A percentile compares a stretch with the other conserved stretches of the same genome.
These are phyloP conservation scores for Lycaena phlaeas DNA, from an alignment of 2,888 invertebrate species.

Conservation along the genomic window DNA sequence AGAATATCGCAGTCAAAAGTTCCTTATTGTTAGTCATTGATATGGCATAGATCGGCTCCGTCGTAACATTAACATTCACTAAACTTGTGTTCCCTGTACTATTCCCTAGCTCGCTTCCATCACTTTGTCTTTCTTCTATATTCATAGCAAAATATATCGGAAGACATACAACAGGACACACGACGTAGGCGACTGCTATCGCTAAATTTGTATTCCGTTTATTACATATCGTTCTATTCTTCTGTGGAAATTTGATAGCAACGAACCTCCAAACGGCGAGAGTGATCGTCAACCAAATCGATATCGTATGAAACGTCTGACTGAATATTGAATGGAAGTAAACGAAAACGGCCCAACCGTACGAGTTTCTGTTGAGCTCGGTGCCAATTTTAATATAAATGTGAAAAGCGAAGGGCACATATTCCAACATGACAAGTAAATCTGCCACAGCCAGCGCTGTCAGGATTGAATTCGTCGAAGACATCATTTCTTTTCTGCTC, in stretches of 20 bases:
- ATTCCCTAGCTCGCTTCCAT: slow-evolving; percentile 26
- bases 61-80: slow-evolving; percentile 28
- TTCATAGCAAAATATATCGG: slow-evolving; percentile 87
- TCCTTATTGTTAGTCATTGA: slow-evolving; percentile 76
- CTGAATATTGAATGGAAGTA: slow-evolving; percentile 92
- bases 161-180: slow-evolving; percentile 87
- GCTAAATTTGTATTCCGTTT: slow-evolving; percentile 83
- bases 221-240: slow-evolving; percentile 86
- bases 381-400: slow-evolving; percentile 77
- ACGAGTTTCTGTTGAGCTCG: slow-evolving; percentile 63
- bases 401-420: slow-evolving; percentile 90
- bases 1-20: slow-evolving; percentile 83
- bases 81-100: slow-evolving; percentile 32
- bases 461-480: slow-evolving; percentile 94
- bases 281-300: slow-evolving; percentile 93
- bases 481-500: slow-evolving; percentile 90
- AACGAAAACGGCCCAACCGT: slow-evolving; percentile 87
- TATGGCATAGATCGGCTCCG: slow-evolving; percentile 76
- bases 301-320: slow-evolving; percentile 90
- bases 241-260: slow-evolving; percentile 88
- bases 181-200: slow-evolving; percentile 82
- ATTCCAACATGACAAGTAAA: slow-evolving; percentile 93
- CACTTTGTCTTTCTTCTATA: slow-evolving; percentile 63
- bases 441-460: slow-evolving; percentile 94
- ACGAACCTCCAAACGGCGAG: slow-evolving; percentile 95